Conservation (phyloP, 2,888 invertebrate genomes). For the Palloptera scutellata region DNA sequence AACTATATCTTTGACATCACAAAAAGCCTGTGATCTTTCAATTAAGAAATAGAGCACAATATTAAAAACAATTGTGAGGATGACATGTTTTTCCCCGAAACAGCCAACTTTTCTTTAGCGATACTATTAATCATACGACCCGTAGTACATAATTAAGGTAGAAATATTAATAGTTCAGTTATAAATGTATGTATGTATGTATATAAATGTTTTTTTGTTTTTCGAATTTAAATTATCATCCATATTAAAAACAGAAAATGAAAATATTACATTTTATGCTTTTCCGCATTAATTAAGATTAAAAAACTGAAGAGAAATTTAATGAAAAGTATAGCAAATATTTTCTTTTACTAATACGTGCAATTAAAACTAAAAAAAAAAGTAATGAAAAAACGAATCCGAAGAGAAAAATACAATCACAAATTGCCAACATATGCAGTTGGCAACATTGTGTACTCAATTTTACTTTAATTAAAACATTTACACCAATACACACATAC, state of each 20-base stretch:
- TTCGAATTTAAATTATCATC: not conserved
- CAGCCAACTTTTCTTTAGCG: no score
- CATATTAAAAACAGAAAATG: not conserved
- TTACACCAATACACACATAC: conserved; percentile 31
- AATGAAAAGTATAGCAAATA: conserved; percentile 1
- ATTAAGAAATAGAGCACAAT: no score
- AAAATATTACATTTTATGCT: not conserved
- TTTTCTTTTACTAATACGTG: conserved; percentile 19
- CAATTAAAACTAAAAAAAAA: conserved; percentile 17
- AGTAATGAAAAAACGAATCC: no score
- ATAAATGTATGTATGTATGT: not conserved
- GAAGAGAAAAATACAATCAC: not conserved
- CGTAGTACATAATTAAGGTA: no score
- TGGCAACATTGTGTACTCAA: conserved; percentile 25
- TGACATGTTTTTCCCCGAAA: no score
- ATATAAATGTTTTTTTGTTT: not conserved
- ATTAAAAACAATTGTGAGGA: no score
- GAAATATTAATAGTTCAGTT: no score
- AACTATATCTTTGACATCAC: no score
- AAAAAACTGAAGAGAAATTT: not conserved
- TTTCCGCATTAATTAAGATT: not conserved
- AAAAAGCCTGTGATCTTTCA: no score
- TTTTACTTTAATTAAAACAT: conserved; percentile 54
- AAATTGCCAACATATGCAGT: conserved; percentile 3
- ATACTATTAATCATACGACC: no score